A percentile compares a stretch with the other conserved stretches of the same genome.
These are phyloP conservation scores for Exocentrus adspersus DNA, from an alignment of 2,888 invertebrate species.

Conservation along the genomic window DNA sequence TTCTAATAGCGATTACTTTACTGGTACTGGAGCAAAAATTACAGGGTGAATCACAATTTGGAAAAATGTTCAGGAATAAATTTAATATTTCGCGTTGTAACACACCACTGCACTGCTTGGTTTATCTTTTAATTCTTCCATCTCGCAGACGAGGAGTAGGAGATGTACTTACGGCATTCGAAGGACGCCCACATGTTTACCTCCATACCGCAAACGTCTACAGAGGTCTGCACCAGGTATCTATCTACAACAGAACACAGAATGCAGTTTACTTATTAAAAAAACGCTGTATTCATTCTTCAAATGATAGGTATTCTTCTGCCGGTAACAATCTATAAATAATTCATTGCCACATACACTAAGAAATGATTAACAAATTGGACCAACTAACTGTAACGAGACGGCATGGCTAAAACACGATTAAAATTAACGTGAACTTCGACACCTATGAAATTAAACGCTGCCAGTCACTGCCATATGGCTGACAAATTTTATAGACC, in stretches of 20 bases:
- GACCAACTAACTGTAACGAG: slow-evolving; percentile 1
- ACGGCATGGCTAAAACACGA: slow-evolving; percentile 7
- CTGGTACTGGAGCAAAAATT: no score
- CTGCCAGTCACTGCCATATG: slow-evolving; percentile 20
- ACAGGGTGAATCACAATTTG: no score
- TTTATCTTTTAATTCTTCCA: neutral
- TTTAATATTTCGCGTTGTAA: no score
- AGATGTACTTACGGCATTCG: slow-evolving; percentile 14
- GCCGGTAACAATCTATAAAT: neutral
- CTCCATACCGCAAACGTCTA: neutral
- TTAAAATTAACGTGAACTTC: slow-evolving; percentile 30
- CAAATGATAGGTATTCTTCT: neutral
- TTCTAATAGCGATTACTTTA: no score
- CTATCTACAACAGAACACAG: no score
- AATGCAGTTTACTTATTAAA: no score
- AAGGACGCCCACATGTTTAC: slow-evolving; percentile 36
- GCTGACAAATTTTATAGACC: slow-evolving; percentile 32
- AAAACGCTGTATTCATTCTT: no score
- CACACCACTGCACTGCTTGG: neutral
- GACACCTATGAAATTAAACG: slow-evolving; percentile 34
- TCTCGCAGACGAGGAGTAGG: slow-evolving; percentile 9
- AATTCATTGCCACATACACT: neutral
- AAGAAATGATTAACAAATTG: neutral
- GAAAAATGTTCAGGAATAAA: no score
- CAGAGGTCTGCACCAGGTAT: no score